phyloP scores from a whole-genome alignment of 2,888 invertebrate genomes.

The Eupithecia abbreviata region DNA sequence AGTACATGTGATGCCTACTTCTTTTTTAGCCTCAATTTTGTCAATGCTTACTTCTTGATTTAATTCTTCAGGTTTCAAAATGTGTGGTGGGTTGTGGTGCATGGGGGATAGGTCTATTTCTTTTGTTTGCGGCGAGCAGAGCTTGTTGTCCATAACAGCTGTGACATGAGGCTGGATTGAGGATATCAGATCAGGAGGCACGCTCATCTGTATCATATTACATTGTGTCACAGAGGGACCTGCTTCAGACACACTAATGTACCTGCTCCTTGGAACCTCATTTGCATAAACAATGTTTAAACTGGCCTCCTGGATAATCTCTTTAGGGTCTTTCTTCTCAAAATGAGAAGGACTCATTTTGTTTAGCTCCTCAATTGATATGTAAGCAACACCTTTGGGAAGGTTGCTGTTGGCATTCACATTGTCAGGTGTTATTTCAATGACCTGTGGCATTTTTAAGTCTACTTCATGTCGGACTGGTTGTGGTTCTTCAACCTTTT shows the following conservation, averaged over 20 bases:
- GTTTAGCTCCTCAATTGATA: slow-evolving; percentile 76
- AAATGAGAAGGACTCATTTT: slow-evolving; percentile 79
- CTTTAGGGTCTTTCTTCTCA: slow-evolving; percentile 77
- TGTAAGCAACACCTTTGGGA: slow-evolving; percentile 75
- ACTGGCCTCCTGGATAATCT: slow-evolving; percentile 79
- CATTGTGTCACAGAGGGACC: slow-evolving; percentile 55
- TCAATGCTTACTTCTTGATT: slow-evolving; percentile 44
- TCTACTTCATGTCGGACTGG: slow-evolving; percentile 58
- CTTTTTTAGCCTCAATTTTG: slow-evolving; percentile 47
- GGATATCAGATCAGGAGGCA: slow-evolving; percentile 76
- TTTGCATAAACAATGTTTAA: slow-evolving; percentile 78
- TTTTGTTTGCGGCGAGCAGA: slow-evolving; percentile 49
- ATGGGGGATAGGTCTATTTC: slow-evolving; percentile 32
- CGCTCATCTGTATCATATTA: slow-evolving; percentile 70
- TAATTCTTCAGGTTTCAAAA: slow-evolving; percentile 52
- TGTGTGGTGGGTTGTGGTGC: slow-evolving; percentile 50
- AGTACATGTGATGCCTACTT: slow-evolving; percentile 73
- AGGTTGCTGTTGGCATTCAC: slow-evolving; percentile 62
- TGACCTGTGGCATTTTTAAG: slow-evolving; percentile 75
- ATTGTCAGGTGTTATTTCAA: slow-evolving; percentile 76
- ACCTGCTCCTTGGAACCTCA: slow-evolving; percentile 67
- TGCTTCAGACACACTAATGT: slow-evolving; percentile 66
- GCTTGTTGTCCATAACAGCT: slow-evolving; percentile 41
- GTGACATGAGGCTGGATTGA: slow-evolving; percentile 64
- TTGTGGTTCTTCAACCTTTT: slow-evolving; percentile 45